These are phyloP conservation scores for Rhamnusium bicolor DNA, from an alignment of 2,888 invertebrate genomes.

Conservation along the genomic window DNA sequence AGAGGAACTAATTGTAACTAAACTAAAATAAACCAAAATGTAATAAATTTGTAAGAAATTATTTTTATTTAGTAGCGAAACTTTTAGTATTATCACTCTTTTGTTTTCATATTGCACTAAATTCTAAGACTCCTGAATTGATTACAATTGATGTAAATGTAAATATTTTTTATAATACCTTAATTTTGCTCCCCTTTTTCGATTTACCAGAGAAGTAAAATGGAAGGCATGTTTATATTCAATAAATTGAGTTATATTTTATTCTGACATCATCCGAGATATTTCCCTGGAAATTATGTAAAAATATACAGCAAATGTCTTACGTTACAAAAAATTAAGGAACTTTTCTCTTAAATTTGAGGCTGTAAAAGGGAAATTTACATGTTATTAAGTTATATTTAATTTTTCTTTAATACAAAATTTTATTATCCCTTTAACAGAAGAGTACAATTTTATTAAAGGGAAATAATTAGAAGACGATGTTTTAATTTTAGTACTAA, in stretches of 20 bases:
- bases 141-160: no score
- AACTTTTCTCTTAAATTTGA: conserved; percentile 1
- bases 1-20: no score
- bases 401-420: background rate
- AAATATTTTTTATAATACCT: no score
- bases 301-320: conserved; percentile 24
- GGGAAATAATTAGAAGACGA: no score
- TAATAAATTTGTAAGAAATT: no score
- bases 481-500: no score
- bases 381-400: background rate
- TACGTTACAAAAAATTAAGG: conserved; percentile 16
- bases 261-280: background rate
- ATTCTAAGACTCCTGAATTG: no score
- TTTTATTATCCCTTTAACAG: background rate
- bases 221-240: conserved; percentile 1
- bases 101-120: no score
- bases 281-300: conserved; percentile 13
- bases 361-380: conserved; percentile 10
- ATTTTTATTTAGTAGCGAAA: no score
- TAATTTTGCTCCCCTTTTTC: background rate
- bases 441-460: background rate
- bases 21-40: no score
- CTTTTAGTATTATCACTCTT: no score
- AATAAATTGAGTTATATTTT: conserved; percentile 12
- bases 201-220: background rate